Evolutionary conservation across 2,797 vertebrate species (phyloP).

Genomic region (Phoebastria nigripes): DNA sequence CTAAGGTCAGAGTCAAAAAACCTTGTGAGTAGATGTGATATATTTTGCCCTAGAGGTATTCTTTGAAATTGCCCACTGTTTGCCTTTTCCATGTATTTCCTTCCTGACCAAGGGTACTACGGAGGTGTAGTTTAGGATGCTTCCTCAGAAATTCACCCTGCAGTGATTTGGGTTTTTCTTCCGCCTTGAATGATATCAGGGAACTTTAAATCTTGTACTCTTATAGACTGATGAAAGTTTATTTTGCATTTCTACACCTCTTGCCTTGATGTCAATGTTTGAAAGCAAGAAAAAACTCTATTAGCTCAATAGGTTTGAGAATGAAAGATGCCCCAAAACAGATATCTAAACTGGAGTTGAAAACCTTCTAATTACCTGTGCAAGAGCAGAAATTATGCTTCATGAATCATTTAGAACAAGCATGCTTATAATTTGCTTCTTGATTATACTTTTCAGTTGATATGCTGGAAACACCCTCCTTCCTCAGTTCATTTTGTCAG

Average conservation of each 20-base stretch:
- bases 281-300: background rate
- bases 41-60: background rate
- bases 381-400: slow-evolving; percentile 41
- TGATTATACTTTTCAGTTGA: slow-evolving; percentile 41
- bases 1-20: background rate
- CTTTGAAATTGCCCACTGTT: background rate
- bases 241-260: background rate
- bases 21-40: background rate
- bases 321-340: slow-evolving; percentile 4
- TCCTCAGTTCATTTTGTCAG: slow-evolving; percentile 5
- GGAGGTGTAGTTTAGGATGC: background rate
- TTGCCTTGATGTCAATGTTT: background rate
- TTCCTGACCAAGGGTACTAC: background rate
- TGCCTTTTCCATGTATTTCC: background rate
- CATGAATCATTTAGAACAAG: slow-evolving; percentile 61
- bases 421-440: slow-evolving; percentile 36
- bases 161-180: background rate
- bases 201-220: background rate
- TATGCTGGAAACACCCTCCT: slow-evolving; percentile 21
- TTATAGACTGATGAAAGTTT: background rate
- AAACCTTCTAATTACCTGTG: slow-evolving; percentile 16
- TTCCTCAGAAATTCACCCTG: background rate
- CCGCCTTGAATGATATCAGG: background rate
- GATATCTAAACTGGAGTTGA: background rate
- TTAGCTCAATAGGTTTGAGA: background rate